phyloP scores from a whole-genome alignment of 2,888 invertebrate species.

The Anoplius nigerrimus region DNA sequence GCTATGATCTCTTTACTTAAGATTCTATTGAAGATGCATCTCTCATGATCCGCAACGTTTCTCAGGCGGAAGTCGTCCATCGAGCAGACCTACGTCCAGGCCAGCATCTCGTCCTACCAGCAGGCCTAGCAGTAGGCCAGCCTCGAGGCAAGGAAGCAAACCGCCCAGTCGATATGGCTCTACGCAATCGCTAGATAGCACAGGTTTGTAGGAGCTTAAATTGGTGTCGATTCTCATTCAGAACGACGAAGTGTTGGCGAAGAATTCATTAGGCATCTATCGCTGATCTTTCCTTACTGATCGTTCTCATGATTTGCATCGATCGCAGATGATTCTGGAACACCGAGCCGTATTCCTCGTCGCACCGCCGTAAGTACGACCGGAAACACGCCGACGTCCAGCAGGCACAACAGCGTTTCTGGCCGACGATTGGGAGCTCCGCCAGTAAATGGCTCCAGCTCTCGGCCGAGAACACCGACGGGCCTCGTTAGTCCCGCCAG shows the following conservation, averaged over 20 bases:
- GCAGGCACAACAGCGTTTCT: constrained; percentile 79
- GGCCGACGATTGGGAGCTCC: constrained; percentile 77
- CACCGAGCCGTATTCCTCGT: constrained; percentile 88
- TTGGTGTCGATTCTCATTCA: too few species aligned
- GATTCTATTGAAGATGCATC: background rate
- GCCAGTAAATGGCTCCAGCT: constrained; percentile 79
- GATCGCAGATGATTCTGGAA: constrained; percentile 81
- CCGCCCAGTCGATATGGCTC: constrained; percentile 96
- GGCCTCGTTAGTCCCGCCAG: constrained; percentile 85
- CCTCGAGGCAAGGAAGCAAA: constrained; percentile 91
- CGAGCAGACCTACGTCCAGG: constrained; percentile 81
- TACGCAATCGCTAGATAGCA: constrained; percentile 91
- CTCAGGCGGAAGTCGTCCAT: constrained; percentile 80
- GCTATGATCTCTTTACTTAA: background rate
- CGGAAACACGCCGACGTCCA: constrained; percentile 78
- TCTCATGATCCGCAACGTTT: background rate
- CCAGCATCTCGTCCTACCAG: constrained; percentile 84
- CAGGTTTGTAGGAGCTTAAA: constrained; percentile 78
- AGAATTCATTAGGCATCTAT: too few species aligned
- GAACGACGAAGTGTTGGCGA: too few species aligned
- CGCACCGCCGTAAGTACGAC: constrained; percentile 80
- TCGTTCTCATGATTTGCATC: background rate
- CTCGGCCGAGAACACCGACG: constrained; percentile 85
- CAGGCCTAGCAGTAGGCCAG: constrained; percentile 90
- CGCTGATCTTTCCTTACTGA: too few species aligned